Conservation (phyloP, 2,797 vertebrate genomes). For the Megalops cyprinoides region DNA sequence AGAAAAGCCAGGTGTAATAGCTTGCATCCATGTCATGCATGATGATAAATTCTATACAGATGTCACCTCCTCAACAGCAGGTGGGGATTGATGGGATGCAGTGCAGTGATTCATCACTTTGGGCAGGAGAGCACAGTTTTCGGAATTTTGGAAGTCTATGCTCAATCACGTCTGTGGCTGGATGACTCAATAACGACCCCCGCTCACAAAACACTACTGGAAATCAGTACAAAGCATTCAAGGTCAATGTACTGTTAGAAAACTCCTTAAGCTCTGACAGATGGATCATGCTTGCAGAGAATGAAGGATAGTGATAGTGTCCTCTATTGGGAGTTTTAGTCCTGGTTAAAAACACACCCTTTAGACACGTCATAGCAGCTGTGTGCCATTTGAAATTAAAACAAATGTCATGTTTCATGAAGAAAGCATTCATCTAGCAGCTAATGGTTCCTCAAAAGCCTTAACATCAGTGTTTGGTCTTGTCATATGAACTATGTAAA, state of each 20-base stretch:
- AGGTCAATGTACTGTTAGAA: constrained; percentile 99
- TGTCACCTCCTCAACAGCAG: constrained; percentile 87
- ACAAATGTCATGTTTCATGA: constrained; percentile 60
- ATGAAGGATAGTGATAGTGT: constrained; percentile 85
- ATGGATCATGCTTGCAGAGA: constrained; percentile 86
- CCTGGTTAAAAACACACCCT: constrained; percentile 74
- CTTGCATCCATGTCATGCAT: constrained; percentile 70
- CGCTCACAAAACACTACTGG: constrained; percentile 92
- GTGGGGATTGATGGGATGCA: constrained; percentile 94
- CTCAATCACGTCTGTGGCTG: constrained; percentile 93
- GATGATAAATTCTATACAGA: constrained; percentile 96
- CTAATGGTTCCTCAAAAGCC: too few species aligned
- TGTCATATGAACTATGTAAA: too few species aligned
- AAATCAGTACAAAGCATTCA: constrained; percentile 98
- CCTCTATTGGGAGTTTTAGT: constrained; percentile 64
- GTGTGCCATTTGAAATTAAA: constrained; percentile 67
- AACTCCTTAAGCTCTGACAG: constrained; percentile 96
- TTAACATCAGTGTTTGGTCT: too few species aligned
- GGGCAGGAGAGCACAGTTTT: constrained; percentile 93
- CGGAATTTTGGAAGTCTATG: constrained; percentile 98
- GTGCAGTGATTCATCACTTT: constrained; percentile 93
- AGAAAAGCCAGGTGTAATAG: constrained; percentile 68
- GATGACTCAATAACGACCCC: constrained; percentile 84
- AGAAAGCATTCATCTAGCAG: constrained; percentile 66
- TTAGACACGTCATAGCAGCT: constrained; percentile 68